A percentile compares a stretch with the other conserved stretches of the same genome.
phyloP scores from a whole-genome alignment of 2,888 invertebrate species.

The Rotaria macrura region DNA sequence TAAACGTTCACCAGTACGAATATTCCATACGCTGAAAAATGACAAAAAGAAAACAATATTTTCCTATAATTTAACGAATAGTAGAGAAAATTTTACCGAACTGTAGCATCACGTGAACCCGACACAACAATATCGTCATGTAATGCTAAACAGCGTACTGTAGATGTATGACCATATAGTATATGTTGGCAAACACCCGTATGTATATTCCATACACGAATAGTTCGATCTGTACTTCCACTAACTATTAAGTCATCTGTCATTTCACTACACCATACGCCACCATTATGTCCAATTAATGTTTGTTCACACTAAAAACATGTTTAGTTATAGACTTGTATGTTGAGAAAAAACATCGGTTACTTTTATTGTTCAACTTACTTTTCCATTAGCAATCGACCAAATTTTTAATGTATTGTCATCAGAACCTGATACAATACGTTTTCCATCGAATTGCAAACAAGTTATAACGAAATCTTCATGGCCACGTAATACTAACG shows the following conservation, averaged over 20 bases:
- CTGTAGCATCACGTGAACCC: conserved; percentile 70
- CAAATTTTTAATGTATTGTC: conserved; percentile 97
- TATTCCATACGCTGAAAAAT: conserved; percentile 78
- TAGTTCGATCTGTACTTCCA: conserved; percentile 87
- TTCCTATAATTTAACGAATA: too few species aligned
- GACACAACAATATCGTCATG: conserved; percentile 86
- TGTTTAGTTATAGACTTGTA: not conserved
- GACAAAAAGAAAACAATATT: too few species aligned
- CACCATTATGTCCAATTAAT: conserved; percentile 88
- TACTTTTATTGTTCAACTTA: too few species aligned
- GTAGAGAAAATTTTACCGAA: too few species aligned
- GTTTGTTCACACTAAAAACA: conserved; percentile 56
- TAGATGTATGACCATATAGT: conserved; percentile 88
- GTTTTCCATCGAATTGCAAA: conserved; percentile 84
- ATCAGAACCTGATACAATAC: conserved; percentile 92
- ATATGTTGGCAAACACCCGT: conserved; percentile 82
- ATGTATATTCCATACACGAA: conserved; percentile 92
- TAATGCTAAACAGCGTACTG: conserved; percentile 94
- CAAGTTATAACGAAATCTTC: conserved; percentile 93
- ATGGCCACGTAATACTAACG: conserved; percentile 19
- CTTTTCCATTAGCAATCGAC: conserved; percentile 83
- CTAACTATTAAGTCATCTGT: conserved; percentile 68
- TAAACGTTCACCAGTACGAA: conserved; percentile 76
- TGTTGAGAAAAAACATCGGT: too few species aligned
- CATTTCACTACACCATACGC: conserved; percentile 99